Conservation (phyloP, 2,113 vertebrate genomes). For the Triplophysa dalaica region DNA sequence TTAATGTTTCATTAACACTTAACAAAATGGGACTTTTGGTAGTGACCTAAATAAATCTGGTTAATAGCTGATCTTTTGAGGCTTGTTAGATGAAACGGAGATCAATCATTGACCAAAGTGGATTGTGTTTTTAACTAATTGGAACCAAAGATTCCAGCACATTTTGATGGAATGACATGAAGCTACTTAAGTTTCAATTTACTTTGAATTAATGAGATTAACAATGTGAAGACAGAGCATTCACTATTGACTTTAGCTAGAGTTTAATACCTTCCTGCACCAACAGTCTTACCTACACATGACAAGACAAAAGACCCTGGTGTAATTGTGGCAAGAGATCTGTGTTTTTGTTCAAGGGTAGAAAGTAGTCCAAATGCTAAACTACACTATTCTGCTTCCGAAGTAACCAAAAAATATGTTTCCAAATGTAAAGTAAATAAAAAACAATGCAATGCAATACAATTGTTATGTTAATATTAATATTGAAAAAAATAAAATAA, state of each 20-base stretch:
- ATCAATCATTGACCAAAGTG: conserved; percentile 39
- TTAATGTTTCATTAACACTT: conserved; percentile 6
- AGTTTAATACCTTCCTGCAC: conserved; percentile 1
- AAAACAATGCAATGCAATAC: too few species aligned
- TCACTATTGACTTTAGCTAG: background rate
- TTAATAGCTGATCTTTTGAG: conserved; percentile 33
- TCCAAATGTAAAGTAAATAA: too few species aligned
- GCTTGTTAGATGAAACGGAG: conserved; percentile 20
- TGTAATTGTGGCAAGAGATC: too few species aligned
- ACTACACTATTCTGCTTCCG: too few species aligned
- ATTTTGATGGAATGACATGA: conserved; percentile 1
- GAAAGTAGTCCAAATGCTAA: too few species aligned
- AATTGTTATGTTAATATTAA: too few species aligned
- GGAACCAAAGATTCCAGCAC: conserved; percentile 12
- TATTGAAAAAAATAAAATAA: too few species aligned
- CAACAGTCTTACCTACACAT: background rate
- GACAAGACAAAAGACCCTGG: background rate
- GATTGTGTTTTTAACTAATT: conserved; percentile 40
- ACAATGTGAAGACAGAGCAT: background rate
- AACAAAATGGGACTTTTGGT: background rate
- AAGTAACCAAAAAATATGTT: too few species aligned
- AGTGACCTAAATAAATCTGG: conserved; percentile 21
- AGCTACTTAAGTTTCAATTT: conserved; percentile 16
- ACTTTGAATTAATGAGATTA: conserved; percentile 26
- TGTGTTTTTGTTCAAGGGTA: too few species aligned